Conservation (phyloP, 1,140 invertebrate genomes). For the Conus betulinus region DNA sequence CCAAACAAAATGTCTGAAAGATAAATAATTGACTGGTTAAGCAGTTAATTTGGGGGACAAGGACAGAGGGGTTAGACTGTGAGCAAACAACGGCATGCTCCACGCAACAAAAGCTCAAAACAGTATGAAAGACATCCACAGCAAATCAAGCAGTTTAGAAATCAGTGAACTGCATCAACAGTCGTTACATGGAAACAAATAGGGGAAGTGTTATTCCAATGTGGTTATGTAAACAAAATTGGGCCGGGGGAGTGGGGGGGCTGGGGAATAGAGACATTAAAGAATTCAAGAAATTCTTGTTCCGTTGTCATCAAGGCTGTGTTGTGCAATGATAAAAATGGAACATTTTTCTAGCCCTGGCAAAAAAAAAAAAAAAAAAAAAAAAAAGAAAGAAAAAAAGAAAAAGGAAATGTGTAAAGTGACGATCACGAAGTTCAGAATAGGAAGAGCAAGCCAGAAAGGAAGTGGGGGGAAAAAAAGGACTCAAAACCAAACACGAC, state of each 20-base stretch:
- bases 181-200: background rate
- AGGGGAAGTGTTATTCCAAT: background rate
- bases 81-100: background rate
- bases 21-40: background rate
- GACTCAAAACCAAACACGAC: constrained; percentile 31
- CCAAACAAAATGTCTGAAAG: background rate
- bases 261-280: too few species aligned
- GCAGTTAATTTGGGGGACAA: background rate
- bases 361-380: too few species aligned
- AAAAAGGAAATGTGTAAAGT: background rate
- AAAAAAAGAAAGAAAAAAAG: too few species aligned
- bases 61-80: background rate
- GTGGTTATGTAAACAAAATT: background rate
- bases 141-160: constrained; percentile 23
- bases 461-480: background rate
- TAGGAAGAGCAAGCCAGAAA: background rate
- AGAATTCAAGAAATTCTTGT: background rate
- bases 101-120: constrained; percentile 17
- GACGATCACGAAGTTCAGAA: background rate
- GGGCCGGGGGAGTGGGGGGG: too few species aligned
- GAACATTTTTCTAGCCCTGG: background rate
- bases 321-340: background rate
- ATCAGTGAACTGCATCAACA: background rate
- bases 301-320: background rate
- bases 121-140: constrained; percentile 21